Conservation (phyloP, 2,113 vertebrate genomes). For the Theristicus caerulescens region DNA sequence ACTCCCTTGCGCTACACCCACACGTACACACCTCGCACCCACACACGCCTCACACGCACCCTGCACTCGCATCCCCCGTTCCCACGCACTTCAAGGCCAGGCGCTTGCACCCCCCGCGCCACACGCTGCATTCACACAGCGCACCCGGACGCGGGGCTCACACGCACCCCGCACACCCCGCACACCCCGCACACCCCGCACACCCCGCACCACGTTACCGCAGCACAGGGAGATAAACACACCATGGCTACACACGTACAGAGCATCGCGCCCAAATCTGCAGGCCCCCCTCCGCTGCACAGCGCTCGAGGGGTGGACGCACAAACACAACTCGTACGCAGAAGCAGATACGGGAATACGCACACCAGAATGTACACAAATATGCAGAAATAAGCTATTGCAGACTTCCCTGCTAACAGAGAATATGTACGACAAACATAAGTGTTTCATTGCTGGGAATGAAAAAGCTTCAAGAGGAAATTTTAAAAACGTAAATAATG, state of each 20-base stretch:
- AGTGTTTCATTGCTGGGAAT: not conserved
- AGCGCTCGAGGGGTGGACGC: fast-evolving
- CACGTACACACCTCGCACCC: not conserved
- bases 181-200: too few species aligned
- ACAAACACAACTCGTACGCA: fast-evolving
- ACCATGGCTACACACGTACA: fast-evolving
- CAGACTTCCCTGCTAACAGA: not conserved
- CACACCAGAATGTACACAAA: too few species aligned
- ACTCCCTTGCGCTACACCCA: fast-evolving
- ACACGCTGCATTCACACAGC: fast-evolving
- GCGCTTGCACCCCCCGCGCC: too few species aligned
- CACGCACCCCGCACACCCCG: too few species aligned
- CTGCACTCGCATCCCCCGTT: not conserved
- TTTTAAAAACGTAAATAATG: not conserved
- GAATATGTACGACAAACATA: fast-evolving
- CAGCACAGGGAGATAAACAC: fast-evolving
- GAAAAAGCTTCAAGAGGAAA: not conserved
- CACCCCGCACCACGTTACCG: fast-evolving
- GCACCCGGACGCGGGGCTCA: fast-evolving
- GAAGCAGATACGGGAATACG: not conserved
- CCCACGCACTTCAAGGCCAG: not conserved
- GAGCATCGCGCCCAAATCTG: fast-evolving
- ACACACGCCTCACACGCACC: fast-evolving
- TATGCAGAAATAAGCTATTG: fast-evolving
- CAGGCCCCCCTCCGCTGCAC: fast-evolving